phyloP scores from a whole-genome alignment of 2,797 vertebrate genomes.

The Caiman crocodilus region DNA sequence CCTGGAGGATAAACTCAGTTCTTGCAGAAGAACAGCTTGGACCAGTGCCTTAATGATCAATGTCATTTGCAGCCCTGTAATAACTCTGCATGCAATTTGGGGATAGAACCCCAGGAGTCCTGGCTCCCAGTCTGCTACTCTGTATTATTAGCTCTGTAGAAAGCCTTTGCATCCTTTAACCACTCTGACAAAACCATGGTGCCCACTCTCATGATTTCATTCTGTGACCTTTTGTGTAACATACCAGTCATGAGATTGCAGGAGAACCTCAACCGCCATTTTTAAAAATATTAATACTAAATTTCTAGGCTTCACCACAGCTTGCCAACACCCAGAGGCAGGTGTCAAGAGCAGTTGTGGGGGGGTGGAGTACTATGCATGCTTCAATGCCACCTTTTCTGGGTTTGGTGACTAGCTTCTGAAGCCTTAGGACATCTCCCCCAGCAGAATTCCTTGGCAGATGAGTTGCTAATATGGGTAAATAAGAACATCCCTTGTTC shows the following conservation, averaged over 20 bases:
- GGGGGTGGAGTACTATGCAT: too few species aligned
- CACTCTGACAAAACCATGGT: background rate
- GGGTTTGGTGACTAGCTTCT: too few species aligned
- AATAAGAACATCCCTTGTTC: background rate
- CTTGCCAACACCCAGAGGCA: too few species aligned
- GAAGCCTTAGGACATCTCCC: background rate
- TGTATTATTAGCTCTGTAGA: conserved; percentile 9
- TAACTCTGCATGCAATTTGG: background rate
- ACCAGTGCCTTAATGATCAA: background rate
- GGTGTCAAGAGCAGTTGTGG: too few species aligned
- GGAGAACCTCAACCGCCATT: too few species aligned
- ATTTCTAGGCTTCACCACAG: too few species aligned
- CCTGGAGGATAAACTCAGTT: conserved; percentile 7
- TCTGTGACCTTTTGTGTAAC: background rate
- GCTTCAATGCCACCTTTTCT: too few species aligned
- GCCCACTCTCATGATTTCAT: background rate
- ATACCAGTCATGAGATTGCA: too few species aligned
- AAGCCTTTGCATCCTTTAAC: background rate
- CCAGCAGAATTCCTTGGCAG: background rate
- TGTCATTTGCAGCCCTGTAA: background rate
- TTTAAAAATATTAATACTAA: too few species aligned
- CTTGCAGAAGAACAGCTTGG: background rate
- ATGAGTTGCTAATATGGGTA: background rate
- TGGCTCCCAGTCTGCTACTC: background rate
- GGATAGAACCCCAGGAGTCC: background rate